Evolutionary conservation across 2,797 vertebrate genomes (phyloP), one percentile per base, ranked within the genome.

Genomic region (Phataginus tricuspis): DNA sequence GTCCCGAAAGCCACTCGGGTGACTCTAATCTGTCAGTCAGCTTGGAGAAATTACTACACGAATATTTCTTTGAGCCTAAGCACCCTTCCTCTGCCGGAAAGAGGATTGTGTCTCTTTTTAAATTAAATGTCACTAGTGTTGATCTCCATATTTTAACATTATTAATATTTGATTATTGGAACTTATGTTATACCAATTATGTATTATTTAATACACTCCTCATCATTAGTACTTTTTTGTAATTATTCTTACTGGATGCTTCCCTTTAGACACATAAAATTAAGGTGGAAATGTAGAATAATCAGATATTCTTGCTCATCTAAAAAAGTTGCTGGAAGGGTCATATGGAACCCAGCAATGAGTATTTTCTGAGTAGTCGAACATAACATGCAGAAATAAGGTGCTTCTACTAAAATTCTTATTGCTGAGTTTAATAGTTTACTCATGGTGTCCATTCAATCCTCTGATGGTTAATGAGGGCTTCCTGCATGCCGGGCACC

Each of bases 251-350:
- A 63, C 13, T 7, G 16, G 57, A 57, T 64, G 19, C 45, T 82
- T 64, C 77, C 39, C 57, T 90, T 75, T 51, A 39, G 49, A 57
- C n/a, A 66, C 0, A 1, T 29, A 53, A 45, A 21, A 68, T 55
- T 45, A 79, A 80, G 68, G 27, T 66, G 7, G 49, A 91, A 95
- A 89, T 75, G 51, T 37, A 87, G 4, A 90, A n/a, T 29, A 45
- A 72, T 45, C 23, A 45, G 29, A 27, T n/a, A 51, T 63, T 64
- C 18, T 83, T 39, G 9, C 7, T 45, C 25, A 49, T n/a, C 25
- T 59, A 63, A 57, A 64, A 63, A 86, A n/a, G 42, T 14, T 51
- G 25, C 51, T 71, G 34, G 18, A 51, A 68, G 82, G 39, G 18
- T 34, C 79, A 31, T 4, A 19, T 4, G 11, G 64, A 69, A 90